A percentile compares a stretch with the other conserved stretches of the same genome.
Evolutionary conservation across 1,140 invertebrate genomes (phyloP).

Genomic region (Zelostemma sp.): DNA sequence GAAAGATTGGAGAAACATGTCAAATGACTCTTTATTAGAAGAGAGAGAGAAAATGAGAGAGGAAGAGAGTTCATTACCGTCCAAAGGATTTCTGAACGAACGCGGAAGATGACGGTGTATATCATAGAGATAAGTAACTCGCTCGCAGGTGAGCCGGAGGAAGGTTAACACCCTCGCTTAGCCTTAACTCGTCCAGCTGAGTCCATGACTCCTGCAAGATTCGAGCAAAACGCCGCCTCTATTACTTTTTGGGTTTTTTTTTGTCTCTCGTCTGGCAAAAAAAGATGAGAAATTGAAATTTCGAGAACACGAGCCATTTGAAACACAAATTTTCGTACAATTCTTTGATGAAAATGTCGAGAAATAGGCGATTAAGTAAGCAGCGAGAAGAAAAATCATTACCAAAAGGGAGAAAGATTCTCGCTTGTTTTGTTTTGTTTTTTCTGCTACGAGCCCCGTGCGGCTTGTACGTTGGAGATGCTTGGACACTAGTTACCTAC

Average conservation of each 20-base stretch:
- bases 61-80: constrained; percentile 24
- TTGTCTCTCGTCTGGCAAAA: not conserved
- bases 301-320: too few species aligned
- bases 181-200: constrained; percentile 46
- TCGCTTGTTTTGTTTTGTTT: not conserved
- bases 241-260: constrained; percentile 2
- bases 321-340: too few species aligned
- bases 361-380: too few species aligned
- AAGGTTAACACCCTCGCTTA: constrained; percentile 52
- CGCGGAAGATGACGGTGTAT: constrained; percentile 44
- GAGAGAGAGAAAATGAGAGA: not conserved
- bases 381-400: too few species aligned
- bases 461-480: constrained; percentile 27
- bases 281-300: too few species aligned
- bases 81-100: constrained; percentile 25
- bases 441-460: not conserved
- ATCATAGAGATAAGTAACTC: constrained; percentile 50
- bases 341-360: too few species aligned
- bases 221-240: constrained; percentile 40
- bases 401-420: too few species aligned
- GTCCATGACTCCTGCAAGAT: constrained; percentile 43
- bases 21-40: too few species aligned
- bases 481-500: constrained; percentile 32
- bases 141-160: constrained; percentile 47
- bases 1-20: too few species aligned